A percentile compares a stretch with the other conserved stretches of the same genome.
Conservation (phyloP, 2,113 vertebrate species). For the Cyprinodon brontotheroides region DNA sequence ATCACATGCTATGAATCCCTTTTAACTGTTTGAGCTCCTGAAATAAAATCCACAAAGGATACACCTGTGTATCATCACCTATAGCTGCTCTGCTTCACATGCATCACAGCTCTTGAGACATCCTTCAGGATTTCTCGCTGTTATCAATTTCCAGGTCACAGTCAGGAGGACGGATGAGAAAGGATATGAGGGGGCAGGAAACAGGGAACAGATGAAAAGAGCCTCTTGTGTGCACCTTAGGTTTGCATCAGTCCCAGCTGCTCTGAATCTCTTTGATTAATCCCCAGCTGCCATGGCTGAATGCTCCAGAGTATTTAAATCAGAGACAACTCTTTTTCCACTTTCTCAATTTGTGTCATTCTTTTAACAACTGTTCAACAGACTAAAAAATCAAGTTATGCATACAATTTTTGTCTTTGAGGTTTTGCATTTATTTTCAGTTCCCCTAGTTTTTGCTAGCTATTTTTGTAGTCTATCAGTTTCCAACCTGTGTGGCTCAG, state of each 20-base stretch:
- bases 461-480: neutral
- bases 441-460: neutral
- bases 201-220: constrained; percentile 2
- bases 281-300: constrained; percentile 15
- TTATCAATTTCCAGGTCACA: constrained; percentile 15
- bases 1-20: too few species aligned
- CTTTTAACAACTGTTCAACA: neutral
- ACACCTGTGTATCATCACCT: neutral
- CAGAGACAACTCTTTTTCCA: neutral
- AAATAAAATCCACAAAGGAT: constrained; percentile 5
- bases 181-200: constrained; percentile 4
- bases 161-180: constrained; percentile 7
- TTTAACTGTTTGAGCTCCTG: neutral
- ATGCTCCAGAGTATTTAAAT: constrained; percentile 25
- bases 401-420: neutral
- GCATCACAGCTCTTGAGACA: constrained; percentile 5
- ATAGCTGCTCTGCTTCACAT: constrained; percentile 4
- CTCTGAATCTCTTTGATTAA: constrained; percentile 27
- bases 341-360: constrained; percentile 8
- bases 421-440: neutral
- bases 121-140: constrained; percentile 3
- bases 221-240: constrained; percentile 3
- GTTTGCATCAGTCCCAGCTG: constrained; percentile 15
- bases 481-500: neutral
- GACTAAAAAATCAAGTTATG: neutral